A percentile compares a stretch with the other conserved stretches of the same genome.
Evolutionary conservation across 2,113 vertebrate genomes (phyloP).

Genomic region (Upupa epops): DNA sequence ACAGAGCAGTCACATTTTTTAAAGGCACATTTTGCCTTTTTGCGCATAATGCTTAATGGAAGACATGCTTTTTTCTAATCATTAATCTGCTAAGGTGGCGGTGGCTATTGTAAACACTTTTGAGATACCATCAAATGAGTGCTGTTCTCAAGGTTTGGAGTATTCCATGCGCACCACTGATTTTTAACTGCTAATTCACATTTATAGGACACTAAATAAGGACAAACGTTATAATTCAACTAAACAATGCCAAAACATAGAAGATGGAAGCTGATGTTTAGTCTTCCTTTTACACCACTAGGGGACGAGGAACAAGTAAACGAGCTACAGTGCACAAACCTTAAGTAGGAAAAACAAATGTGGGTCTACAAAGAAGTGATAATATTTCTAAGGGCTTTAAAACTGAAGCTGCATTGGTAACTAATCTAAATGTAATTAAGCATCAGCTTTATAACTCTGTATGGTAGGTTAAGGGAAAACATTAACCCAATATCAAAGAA

Average conservation of each 20-base stretch:
- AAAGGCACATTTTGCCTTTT: no score
- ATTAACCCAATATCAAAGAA: slow-evolving; percentile 6
- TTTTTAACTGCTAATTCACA: neutral
- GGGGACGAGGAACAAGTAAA: neutral
- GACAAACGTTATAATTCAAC: neutral
- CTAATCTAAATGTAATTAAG: slow-evolving; percentile 12
- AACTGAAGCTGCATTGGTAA: neutral
- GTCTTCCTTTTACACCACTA: neutral
- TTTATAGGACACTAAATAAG: neutral
- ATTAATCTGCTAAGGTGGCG: no score
- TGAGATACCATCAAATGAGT: neutral
- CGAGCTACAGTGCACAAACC: neutral
- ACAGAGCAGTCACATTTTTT: neutral
- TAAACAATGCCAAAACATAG: neutral
- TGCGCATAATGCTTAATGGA: neutral
- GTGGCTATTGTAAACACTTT: neutral
- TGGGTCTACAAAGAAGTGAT: neutral
- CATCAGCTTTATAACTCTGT: neutral
- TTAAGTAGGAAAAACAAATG: neutral
- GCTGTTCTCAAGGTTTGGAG: neutral
- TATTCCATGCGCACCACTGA: neutral
- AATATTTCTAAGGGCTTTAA: neutral
- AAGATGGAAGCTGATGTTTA: neutral
- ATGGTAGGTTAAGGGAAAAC: slow-evolving; percentile 3
- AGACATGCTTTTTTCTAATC: neutral